These are phyloP conservation scores for Drepanosiphum platanoidis DNA, from an alignment of 2,888 invertebrate species.

Conservation along the genomic window DNA sequence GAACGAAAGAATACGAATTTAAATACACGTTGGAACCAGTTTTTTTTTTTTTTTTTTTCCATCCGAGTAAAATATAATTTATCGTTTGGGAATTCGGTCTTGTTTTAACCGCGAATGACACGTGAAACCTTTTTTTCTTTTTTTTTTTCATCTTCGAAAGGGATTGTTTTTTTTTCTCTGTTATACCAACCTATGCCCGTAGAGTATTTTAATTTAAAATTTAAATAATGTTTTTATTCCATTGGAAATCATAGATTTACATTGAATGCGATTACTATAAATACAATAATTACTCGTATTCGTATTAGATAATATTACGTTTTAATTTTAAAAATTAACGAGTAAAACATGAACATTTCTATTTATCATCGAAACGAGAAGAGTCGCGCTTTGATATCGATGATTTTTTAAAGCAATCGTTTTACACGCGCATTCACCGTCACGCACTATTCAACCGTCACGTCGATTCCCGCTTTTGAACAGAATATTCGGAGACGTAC, in stretches of 20 bases:
- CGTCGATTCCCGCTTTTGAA: not conserved
- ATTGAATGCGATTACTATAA: not conserved
- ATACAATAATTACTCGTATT: too few species aligned
- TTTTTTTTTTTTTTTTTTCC: conserved; percentile 6
- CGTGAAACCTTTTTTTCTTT: not conserved
- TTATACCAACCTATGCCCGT: not conserved
- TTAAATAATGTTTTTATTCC: not conserved
- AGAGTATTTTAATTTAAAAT: not conserved
- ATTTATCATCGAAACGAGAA: too few species aligned
- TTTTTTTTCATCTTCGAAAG: not conserved
- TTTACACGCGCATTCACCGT: too few species aligned
- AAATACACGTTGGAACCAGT: conserved; percentile 31
- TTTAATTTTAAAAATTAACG: not conserved
- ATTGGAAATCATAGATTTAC: not conserved
- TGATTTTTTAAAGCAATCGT: not conserved
- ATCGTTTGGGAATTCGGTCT: conserved; percentile 25
- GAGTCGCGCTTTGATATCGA: not conserved
- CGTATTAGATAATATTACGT: too few species aligned
- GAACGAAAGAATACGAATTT: conserved; percentile 13
- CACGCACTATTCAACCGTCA: not conserved
- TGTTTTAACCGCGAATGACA: conserved; percentile 17
- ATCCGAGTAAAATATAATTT: conserved; percentile 31
- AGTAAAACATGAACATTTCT: not conserved
- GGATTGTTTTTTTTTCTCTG: conserved; percentile 7
- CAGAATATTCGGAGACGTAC: too few species aligned